Percentiles rank a stretch among this genome's conserved stretches.
These are phyloP conservation scores for Idris sp. DNA, from an alignment of 1,140 invertebrate species.

Conservation along the genomic window DNA sequence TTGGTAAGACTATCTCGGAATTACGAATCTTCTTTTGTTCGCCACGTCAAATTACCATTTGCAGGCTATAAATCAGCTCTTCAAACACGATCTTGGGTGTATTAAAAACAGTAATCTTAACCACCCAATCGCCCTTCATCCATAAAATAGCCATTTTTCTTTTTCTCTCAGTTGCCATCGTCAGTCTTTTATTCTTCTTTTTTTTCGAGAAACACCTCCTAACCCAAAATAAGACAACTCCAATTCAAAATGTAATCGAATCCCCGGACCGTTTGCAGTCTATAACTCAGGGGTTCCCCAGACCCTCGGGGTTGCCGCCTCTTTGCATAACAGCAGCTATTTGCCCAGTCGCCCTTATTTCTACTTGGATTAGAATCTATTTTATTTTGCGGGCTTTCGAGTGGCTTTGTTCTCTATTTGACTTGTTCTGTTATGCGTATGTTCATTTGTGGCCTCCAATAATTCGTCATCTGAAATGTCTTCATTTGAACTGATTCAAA, in stretches of 20 bases:
- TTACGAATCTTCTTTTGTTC: background rate
- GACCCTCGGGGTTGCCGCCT: conserved; percentile 30
- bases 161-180: conserved; percentile 21
- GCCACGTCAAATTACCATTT: conserved; percentile 8
- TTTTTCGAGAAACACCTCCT: conserved; percentile 40
- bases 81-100: conserved; percentile 19
- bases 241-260: conserved; percentile 48
- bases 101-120: conserved; percentile 50
- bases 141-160: conserved; percentile 48
- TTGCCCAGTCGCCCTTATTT: conserved; percentile 47
- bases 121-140: conserved; percentile 40
- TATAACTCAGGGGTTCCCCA: conserved; percentile 34
- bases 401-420: conserved; percentile 36
- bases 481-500: too few species aligned
- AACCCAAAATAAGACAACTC: conserved; percentile 44
- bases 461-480: too few species aligned
- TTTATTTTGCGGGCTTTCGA: conserved; percentile 39
- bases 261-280: conserved; percentile 40
- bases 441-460: conserved; percentile 12
- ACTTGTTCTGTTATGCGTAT: conserved; percentile 14
- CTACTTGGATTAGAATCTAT: conserved; percentile 39
- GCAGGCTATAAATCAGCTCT: conserved; percentile 26
- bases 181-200: conserved; percentile 24
- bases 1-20: too few species aligned
- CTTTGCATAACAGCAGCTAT: conserved; percentile 53